Conservation (phyloP, 2,888 invertebrate genomes). For the Cephus runcator region DNA sequence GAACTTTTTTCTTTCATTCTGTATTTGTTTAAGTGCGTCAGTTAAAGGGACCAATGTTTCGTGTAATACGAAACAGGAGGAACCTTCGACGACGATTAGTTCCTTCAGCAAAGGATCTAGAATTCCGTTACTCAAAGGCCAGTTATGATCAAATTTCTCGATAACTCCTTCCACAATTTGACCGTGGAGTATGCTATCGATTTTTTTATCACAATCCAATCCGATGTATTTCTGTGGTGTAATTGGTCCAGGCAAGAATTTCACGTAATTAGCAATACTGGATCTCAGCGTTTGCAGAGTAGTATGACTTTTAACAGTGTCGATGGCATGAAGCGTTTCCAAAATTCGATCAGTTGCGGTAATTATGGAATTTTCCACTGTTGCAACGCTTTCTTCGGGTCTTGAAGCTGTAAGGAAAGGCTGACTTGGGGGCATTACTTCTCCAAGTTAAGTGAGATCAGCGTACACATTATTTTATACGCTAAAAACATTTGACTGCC, state of each 20-base stretch:
- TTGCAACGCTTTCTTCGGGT: constrained; percentile 23
- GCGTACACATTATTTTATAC: neutral
- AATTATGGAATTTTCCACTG: constrained; percentile 34
- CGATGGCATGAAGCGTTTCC: constrained; percentile 56
- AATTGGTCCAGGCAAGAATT: constrained; percentile 69
- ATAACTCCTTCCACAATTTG: constrained; percentile 68
- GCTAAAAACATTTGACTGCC: neutral
- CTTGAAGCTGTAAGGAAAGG: constrained; percentile 55
- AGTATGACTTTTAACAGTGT: constrained; percentile 58
- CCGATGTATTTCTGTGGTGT: constrained; percentile 75
- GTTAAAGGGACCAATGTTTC: constrained; percentile 68
- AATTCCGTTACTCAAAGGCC: constrained; percentile 67
- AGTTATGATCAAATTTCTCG: constrained; percentile 68
- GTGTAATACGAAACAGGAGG: constrained; percentile 48
- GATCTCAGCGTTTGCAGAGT: constrained; percentile 53
- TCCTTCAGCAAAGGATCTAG: constrained; percentile 64
- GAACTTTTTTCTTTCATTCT: constrained; percentile 49
- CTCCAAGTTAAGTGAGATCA: constrained; percentile 24
- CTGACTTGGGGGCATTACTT: constrained; percentile 55
- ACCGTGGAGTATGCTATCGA: constrained; percentile 67
- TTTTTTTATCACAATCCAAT: constrained; percentile 67
- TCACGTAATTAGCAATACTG: constrained; percentile 39
- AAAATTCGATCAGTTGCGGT: constrained; percentile 55
- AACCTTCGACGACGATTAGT: constrained; percentile 70
- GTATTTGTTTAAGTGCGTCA: constrained; percentile 66